Base-by-base conservation (phyloP, 1,140 invertebrate species). In the Trichogramma pretiosum region DNA sequence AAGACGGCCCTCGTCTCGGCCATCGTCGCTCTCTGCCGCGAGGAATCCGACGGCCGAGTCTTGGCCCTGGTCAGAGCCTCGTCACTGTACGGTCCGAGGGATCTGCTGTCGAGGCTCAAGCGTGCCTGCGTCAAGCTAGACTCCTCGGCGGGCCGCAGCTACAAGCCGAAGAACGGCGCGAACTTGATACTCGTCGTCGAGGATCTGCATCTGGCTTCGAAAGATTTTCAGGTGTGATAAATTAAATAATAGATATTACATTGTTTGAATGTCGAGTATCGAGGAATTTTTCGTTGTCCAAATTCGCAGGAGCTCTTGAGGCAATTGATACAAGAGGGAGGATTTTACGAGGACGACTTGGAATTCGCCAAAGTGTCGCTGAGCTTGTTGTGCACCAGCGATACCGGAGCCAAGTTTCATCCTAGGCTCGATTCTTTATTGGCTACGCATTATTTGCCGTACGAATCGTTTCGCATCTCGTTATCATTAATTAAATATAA, bases 341-440 rank as follows among this genome's bases (percentile, higher is more conserved):
- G 70, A 46, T 71, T 70, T 36, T 61, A 71, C 43, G 70, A 72
- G 38, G 63, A 71, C 0, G 70, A 72, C 49, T 48, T 71, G 9
- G 67, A 65, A 55, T 72, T 71, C 41, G 68, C 68, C 0, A 66
- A 52, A 59, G 48, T 71, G n/a, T 59, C 67, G 1, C 14, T 70
- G 30, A 64, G 59, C 0, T 36, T 67, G 3, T 46, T 72, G 21
- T 62, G 59, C 16, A 72, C 64, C 8, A 67, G 63, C 0, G 65
- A 71, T 46, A 32, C 37, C 11, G 48, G 46, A 2, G 68, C 63
- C 9, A 60, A 58, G 45, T 49, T 72, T n/a, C 70, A 72, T 55
- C 67, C 65, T 0, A 58, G 68, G 53, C 48, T 72, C 5, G 63
- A 62, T 40, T 54, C 63, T 1, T 47, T 69, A 7, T 40, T 72